Base-by-base conservation (phyloP, 2,113 vertebrate genomes). In the Cebidichthys violaceus region DNA sequence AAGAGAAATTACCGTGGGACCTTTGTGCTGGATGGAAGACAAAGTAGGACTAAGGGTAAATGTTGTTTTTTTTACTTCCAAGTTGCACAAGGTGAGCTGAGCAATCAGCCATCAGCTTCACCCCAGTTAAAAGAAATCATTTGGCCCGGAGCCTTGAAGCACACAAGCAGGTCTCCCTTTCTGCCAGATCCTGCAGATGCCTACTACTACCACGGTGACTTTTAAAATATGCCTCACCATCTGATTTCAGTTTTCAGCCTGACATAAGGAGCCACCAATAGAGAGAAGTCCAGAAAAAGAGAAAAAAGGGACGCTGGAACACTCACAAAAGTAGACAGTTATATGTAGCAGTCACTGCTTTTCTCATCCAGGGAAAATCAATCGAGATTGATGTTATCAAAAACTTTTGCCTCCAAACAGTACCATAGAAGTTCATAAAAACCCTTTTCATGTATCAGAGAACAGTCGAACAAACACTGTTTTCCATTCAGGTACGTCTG, bases 161-260 rank as follows among this genome's bases (percentile, higher is more conserved):
- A 82, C 39, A 70, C 43, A 60, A 45, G 79, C 73, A 86, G 78
- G 74, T 83, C 79, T 86, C 73, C 59, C 64, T 81, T 80, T 80
- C 81, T 85, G 85, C 81, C 86, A 90, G 86, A 75, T 90, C 73
- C 77, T 89, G 77, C 92, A 90, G 91, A 91, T 86, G 82, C 79
- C 84, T 77, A 78, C 82, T 81, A 81, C 81, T 55, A 80, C 71
- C 66, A 88, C 9, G 39, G 75, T 94, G 94, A 93, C 92, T 94
- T 94, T 94, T 93, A 92, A 87, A 93, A 93, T 89, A 90, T 86
- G 91, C 86, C 86, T 91, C 90, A 75, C 89, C 90, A 84, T 92
- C 90, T 92, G 91, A 94, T 85, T 91, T 91, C 65, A 81, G 65
- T 71, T 91, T 88, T 71, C 86, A 91, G 77, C 75, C 66, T 20